Base-by-base conservation (phyloP, 2,888 invertebrate species). In the Apamea sordens region DNA sequence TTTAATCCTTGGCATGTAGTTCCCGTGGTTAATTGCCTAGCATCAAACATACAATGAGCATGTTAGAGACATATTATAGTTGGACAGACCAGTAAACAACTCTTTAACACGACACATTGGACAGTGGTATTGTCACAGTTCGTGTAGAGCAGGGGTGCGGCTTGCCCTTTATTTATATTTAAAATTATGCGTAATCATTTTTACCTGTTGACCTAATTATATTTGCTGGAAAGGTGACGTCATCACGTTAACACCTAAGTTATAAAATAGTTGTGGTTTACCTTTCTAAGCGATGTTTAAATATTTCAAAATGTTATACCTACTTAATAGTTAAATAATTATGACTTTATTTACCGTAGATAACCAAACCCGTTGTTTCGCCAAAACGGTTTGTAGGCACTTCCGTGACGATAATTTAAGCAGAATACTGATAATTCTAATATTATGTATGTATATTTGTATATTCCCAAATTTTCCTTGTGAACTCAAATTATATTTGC, bases 141-240 rank as follows among this genome's bases (percentile, higher is more conserved):
- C 89, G 84, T 90, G 90, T 65, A n/a, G 68, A n/a, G 36, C 36
- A 71, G 44, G 80, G 91, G 91, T 80, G 91, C 72, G 91, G 83
- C 70, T 59, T 71, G 79, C 56, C 75, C 78, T 84, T 80, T 86
- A 86, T 81, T 80, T 86, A 64, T 70, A 78, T 59, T 59, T 73
- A 79, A 76, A 88, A 82, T 73, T 85, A 83, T 82, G 84, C 78
- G 79, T 86, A 72, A 85, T 88, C 73, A 88, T 83, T 83, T 75
- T 77, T 77, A 82, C 88, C 73, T 83, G 84, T 74, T 89, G 89
- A 86, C 90, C 90, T 89, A 88, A 89, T 90, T 89, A 83, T 82
- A 73, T 80, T 86, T 77, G 69, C 63, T 63, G 74, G 76, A 75
- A 86, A 36, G 32, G 10, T 87, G 79, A 88, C 70, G 76, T 79